phyloP scores from a whole-genome alignment of 2,113 vertebrate genomes.

The Neodontobutis hainanensis region DNA sequence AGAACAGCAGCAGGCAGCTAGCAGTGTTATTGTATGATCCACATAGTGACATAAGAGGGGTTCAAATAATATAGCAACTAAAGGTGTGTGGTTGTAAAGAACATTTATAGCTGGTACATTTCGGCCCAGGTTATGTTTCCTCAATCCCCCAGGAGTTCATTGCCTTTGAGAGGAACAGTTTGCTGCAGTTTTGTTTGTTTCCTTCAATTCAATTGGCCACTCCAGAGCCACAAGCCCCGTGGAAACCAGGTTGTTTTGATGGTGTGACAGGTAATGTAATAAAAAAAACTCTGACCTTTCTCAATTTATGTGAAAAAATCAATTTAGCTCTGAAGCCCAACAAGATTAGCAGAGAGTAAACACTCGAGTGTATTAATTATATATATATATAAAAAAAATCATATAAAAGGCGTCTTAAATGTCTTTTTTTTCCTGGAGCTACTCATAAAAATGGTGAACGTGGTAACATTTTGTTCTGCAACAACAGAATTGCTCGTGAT shows the following conservation, averaged over 20 bases:
- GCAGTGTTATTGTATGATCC: conserved; percentile 30
- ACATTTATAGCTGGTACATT: conserved; percentile 19
- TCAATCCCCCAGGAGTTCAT: conserved; percentile 35
- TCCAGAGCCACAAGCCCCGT: conserved; percentile 10
- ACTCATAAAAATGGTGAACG: too few species aligned
- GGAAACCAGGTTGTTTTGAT: conserved; percentile 37
- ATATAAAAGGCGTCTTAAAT: too few species aligned
- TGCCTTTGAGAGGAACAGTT: conserved; percentile 24
- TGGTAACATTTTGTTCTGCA: too few species aligned
- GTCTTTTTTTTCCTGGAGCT: too few species aligned
- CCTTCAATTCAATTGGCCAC: conserved; percentile 27
- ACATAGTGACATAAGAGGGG: conserved; percentile 35
- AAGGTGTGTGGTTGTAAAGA: not conserved
- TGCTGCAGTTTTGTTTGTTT: conserved; percentile 27
- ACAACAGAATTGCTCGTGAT: too few species aligned
- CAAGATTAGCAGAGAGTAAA: conserved; percentile 26
- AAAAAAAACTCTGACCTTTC: conserved; percentile 39
- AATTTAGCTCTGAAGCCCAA: conserved; percentile 24
- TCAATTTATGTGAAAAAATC: conserved; percentile 26
- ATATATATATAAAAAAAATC: not conserved
- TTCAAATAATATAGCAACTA: conserved; percentile 20
- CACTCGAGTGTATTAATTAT: not conserved
- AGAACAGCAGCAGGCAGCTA: conserved; percentile 37
- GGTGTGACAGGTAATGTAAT: conserved; percentile 25
- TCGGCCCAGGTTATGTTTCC: conserved; percentile 14